These are phyloP conservation scores for Eupleurogrammus muticus DNA, from an alignment of 2,797 vertebrate genomes.

Conservation along the genomic window DNA sequence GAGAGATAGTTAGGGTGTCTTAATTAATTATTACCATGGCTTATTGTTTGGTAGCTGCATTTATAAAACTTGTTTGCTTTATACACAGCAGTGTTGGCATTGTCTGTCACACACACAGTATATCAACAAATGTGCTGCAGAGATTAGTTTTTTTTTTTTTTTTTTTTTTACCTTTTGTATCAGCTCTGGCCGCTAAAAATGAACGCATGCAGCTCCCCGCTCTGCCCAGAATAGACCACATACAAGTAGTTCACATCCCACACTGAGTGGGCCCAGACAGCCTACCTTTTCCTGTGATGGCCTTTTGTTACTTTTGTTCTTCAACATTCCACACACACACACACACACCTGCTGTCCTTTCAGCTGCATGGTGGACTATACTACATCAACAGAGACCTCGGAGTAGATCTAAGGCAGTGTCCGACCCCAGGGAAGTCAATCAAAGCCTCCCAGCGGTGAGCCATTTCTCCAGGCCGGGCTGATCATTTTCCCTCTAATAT, in stretches of 20 bases:
- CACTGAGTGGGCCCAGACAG: conserved; percentile 59
- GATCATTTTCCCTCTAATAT: conserved; percentile 81
- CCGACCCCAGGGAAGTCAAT: conserved; percentile 75
- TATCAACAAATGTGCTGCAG: conserved; percentile 1
- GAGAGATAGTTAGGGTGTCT: background rate
- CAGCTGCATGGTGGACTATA: conserved; percentile 33
- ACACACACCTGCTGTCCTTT: conserved; percentile 35
- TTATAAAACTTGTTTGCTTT: background rate
- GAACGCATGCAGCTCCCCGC: conserved; percentile 41
- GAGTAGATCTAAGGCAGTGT: conserved; percentile 53
- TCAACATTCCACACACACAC: conserved; percentile 22
- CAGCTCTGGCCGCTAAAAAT: conserved; percentile 41
- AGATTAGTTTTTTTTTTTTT: no score
- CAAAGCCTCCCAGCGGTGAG: conserved; percentile 74
- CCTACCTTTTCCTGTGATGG: conserved; percentile 55
- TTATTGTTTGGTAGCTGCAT: conserved; percentile 8
- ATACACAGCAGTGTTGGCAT: background rate
- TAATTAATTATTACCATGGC: background rate
- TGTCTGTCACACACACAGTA: conserved; percentile 13
- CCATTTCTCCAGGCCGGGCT: conserved; percentile 69
- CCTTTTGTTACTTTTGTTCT: conserved; percentile 56
- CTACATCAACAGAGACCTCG: conserved; percentile 57
- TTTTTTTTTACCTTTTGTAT: conserved; percentile 8
- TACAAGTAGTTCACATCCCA: conserved; percentile 64
- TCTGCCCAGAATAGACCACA: conserved; percentile 63